These are phyloP conservation scores for Palythoa caribaeorum DNA, from an alignment of 92 coral and sea anemone species.

Conservation along the genomic window DNA sequence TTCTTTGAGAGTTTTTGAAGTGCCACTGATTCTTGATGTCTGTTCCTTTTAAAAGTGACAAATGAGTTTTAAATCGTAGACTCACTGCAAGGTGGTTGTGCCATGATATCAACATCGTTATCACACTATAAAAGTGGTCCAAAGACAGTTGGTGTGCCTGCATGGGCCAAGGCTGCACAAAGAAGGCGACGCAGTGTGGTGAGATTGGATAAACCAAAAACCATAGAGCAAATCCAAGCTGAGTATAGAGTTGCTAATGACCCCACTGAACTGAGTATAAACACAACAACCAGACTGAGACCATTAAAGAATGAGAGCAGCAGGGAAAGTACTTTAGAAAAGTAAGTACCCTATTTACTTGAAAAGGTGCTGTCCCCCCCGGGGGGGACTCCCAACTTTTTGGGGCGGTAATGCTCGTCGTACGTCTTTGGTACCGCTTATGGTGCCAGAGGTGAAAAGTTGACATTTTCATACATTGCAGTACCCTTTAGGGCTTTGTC, in stretches of 20 bases:
- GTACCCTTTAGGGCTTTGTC: too few relatives aligned
- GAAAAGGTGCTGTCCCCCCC: not conserved
- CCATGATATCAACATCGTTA: constrained; percentile 68
- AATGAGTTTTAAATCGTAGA: not conserved
- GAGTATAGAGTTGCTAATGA: constrained; percentile 88
- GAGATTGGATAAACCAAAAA: constrained; percentile 86
- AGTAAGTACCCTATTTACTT: not conserved
- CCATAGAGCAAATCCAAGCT: constrained; percentile 84
- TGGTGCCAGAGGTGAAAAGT: too few relatives aligned
- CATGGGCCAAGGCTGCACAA: constrained; percentile 98
- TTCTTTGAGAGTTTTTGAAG: not conserved
- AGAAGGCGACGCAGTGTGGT: constrained; percentile 77
- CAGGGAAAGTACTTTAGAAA: constrained; percentile 24
- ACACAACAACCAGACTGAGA: constrained; percentile 82
- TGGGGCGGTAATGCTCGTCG: too few relatives aligned
- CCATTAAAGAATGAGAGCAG: constrained; percentile 10
- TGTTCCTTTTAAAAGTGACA: not conserved
- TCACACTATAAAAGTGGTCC: constrained; percentile 80
- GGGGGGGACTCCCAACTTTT: too few relatives aligned
- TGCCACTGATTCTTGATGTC: not conserved
- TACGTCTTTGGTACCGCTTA: too few relatives aligned
- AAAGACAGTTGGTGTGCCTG: constrained; percentile 94
- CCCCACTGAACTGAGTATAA: constrained; percentile 74
- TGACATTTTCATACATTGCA: too few relatives aligned
- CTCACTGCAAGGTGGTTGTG: constrained; percentile 17